Evolutionary conservation across 2,888 invertebrate genomes (phyloP).

Genomic region (Cerastoderma edule): DNA sequence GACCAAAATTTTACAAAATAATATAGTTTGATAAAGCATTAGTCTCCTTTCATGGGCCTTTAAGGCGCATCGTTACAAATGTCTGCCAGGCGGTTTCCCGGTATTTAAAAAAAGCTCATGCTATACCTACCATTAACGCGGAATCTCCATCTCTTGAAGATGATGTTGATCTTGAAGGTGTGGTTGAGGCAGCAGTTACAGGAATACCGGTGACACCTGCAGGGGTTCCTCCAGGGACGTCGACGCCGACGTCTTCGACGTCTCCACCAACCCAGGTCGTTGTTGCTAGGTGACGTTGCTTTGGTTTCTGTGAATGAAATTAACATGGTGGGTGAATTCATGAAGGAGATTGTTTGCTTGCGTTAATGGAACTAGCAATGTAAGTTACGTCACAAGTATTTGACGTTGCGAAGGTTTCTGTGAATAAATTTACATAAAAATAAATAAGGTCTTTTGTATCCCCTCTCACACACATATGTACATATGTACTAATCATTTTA

Average conservation of each 20-base stretch:
- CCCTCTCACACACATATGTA: no score
- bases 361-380: neutral
- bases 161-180: slow-evolving; percentile 4
- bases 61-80: no score
- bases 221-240: slow-evolving; percentile 5
- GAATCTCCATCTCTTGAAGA: slow-evolving; percentile 14
- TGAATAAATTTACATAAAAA: neutral
- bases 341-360: neutral
- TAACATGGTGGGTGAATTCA: neutral
- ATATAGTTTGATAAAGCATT: no score
- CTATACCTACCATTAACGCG: neutral
- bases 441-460: no score
- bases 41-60: no score
- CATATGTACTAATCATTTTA: no score
- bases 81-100: no score
- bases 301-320: neutral
- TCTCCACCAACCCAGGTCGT: slow-evolving; percentile 11
- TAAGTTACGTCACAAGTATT: neutral
- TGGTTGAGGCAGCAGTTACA: slow-evolving; percentile 8
- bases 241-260: slow-evolving; percentile 10
- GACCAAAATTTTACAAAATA: no score
- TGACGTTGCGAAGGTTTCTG: slow-evolving; percentile 1
- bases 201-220: neutral
- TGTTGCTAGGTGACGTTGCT: neutral
- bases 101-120: neutral